Evolutionary conservation across 2,797 vertebrate genomes (phyloP), one percentile per base, ranked within the genome.

Genomic region (Cynodonichthys magdalenae): DNA sequence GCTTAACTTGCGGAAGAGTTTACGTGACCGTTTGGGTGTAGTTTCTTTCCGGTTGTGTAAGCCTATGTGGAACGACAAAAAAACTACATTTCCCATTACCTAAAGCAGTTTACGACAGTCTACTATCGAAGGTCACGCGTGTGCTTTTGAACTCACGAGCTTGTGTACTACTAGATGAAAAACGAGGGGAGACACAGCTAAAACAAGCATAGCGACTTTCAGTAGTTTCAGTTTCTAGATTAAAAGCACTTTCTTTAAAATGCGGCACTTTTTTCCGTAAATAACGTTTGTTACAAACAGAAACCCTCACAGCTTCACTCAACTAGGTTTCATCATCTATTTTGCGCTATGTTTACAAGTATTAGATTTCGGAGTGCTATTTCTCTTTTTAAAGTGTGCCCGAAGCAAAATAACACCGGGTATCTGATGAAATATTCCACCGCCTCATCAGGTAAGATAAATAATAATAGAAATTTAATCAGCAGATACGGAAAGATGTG

Each of bases 61-160:
- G 0, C 1, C 1, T n/a, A 2, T 0, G 19, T 19, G 0, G 7
- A 53, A 0, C 0, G 1, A 1, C 0, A 0, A 0, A 1, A 9
- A 59, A 76, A 93, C 92, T 91, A 89, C 91, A 87, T 36, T 59
- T 90, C 90, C 92, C 90, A 52, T 1, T 12, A 42, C 3, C 4
- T 0, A 19, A 15, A 14, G 0, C 0, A 5, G 3, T 3, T 6
- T 12, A 36, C 28, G 7, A 61, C 19, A 15, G 63, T 77, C 59
- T 77, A 27, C 36, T 50, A 14, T 5, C 73, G 86, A 92, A 92
- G 92, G 93, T 93, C 90, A 89, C 57, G 84, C 85, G 82, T 89
- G 88, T 89, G 88, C 6, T 60, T 83, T 74, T 68, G 59, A 81
- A 69, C 50, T 1, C 6, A 17, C 45, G 36, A 49, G 48, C 54